These are phyloP conservation scores for Sebastes oblongus DNA, from an alignment of 2,797 vertebrate species.

Conservation along the genomic window DNA sequence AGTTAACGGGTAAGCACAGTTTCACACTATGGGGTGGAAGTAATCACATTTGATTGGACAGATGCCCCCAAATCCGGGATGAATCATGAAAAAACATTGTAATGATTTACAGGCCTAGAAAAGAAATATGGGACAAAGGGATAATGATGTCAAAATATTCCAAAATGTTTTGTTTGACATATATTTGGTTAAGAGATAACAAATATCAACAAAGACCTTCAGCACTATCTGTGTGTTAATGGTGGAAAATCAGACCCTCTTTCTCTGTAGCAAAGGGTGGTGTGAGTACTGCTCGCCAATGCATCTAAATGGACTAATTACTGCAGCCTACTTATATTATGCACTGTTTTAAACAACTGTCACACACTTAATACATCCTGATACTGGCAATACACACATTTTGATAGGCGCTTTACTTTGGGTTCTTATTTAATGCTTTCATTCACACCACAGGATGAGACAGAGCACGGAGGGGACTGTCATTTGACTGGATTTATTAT, in stretches of 20 bases:
- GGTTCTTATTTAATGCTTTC: constrained; percentile 21
- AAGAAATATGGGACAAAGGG: neutral
- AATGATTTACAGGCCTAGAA: neutral
- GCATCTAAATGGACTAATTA: constrained; percentile 1
- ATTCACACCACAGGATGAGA: constrained; percentile 17
- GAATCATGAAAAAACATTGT: neutral
- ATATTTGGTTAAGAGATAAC: neutral
- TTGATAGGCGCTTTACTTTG: constrained; percentile 8
- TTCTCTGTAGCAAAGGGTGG: neutral
- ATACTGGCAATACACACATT: neutral
- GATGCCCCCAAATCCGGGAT: neutral
- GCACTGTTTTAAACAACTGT: neutral
- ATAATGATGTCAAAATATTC: neutral
- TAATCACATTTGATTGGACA: neutral
- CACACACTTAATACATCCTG: neutral
- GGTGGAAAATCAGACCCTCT: neutral
- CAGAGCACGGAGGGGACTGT: neutral
- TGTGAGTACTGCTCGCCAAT: neutral
- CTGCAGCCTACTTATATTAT: neutral
- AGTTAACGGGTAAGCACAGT: neutral
- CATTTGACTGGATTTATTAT: constrained; percentile 17
- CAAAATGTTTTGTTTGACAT: neutral
- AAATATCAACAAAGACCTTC: too few relatives aligned
- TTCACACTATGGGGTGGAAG: neutral
- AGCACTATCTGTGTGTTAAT: neutral